Evolutionary conservation across 1,140 invertebrate genomes (phyloP), one percentile per base, ranked within the genome.

Genomic region (Plutomurus gul): DNA sequence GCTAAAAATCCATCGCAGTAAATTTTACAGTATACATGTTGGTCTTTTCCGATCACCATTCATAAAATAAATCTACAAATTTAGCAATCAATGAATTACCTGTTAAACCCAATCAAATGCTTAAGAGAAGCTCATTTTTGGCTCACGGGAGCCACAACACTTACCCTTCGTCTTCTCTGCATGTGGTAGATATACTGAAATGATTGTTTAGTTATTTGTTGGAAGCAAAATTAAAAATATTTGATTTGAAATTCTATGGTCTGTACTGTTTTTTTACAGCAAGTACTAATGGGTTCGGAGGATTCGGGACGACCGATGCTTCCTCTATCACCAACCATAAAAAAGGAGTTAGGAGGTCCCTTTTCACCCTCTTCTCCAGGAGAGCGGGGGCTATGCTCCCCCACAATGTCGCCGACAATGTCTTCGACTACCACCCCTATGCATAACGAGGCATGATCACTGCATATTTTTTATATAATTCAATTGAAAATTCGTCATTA

Each of bases 391-490:
- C 72, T 79, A 25, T 80, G 78, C 33, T 81, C 78, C 10, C 82
- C 76, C 8, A 78, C 77, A 10, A 82, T 82, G 77, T 78, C 81
- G n/a, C 65, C 78, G 8, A 82, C 77, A 18, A 79, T 76, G 78
- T 75, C 72, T 10, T 78, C 73, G 8, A 76, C 73, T 16, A 77
- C 77, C 7, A 49, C 81, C 16, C 71, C 46, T 33, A 27, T 82
- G 30, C 81, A 51, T 37, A 20, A 43, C 20, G 76, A 77, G 46
- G 76, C 74, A 56, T 18, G 11, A 36, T 75, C 3, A 71, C 18
- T 10, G 18, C 20, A 25, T 33, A 16, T 11, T 7, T 10, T 30
- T 37, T 70, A 70, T 18, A 16, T 33, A 30, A 3, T 11, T 10
- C 30, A 77, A 16, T 25, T 71, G 39, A 10, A n/a, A 3, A 77